Evolutionary conservation across 2,113 vertebrate genomes (phyloP).

Genomic region (Chionis minor): DNA sequence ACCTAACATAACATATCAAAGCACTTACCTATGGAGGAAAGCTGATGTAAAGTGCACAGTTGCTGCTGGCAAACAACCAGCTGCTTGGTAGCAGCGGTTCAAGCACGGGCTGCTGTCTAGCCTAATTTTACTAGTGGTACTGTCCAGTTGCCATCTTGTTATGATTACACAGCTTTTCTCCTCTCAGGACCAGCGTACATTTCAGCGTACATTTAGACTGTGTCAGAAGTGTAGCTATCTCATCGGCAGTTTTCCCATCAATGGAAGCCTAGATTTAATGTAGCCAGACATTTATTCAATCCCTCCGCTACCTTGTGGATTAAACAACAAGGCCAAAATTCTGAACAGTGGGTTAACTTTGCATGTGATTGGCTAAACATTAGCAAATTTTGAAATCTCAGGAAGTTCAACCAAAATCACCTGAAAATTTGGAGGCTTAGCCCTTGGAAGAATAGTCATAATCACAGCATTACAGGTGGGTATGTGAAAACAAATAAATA

Average conservation of each 20-base stretch:
- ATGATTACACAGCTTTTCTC: not conserved
- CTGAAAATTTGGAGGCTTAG: not conserved
- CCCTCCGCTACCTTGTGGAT: not conserved
- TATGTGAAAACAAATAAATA: not conserved
- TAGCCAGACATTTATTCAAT: not conserved
- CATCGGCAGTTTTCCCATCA: not conserved
- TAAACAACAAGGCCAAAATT: not conserved
- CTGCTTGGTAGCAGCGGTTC: fast-evolving
- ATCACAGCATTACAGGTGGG: not conserved
- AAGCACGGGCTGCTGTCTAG: not conserved
- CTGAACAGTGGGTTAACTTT: not conserved
- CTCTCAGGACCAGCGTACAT: not conserved
- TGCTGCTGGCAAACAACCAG: not conserved
- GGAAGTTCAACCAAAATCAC: not conserved
- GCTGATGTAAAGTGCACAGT: not conserved
- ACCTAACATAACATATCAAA: not conserved
- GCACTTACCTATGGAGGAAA: not conserved
- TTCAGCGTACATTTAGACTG: not conserved
- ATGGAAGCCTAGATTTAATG: not conserved
- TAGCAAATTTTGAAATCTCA: not conserved
- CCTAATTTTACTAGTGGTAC: not conserved
- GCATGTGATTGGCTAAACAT: not conserved
- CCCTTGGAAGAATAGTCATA: not conserved
- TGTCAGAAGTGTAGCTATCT: not conserved
- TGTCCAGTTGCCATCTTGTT: not conserved